Conservation (phyloP, 2,113 vertebrate genomes). For the Atractosteus spatula region DNA sequence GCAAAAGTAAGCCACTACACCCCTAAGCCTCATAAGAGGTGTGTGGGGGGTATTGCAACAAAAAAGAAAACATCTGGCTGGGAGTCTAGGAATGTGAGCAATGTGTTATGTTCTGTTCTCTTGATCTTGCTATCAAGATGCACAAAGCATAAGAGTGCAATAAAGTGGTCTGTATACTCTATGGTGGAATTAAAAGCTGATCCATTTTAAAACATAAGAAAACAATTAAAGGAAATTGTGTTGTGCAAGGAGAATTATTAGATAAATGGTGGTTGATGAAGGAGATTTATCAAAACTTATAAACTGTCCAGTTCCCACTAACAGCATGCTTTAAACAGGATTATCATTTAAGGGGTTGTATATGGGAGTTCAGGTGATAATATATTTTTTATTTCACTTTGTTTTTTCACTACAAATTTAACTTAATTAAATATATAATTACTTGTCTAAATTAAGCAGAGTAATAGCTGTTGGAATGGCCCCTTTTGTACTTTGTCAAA, state of each 20-base stretch:
- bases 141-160: constrained; percentile 12
- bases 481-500: no score
- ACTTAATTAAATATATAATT: no score
- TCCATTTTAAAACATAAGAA: constrained; percentile 6
- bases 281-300: neutral
- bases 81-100: constrained; percentile 13
- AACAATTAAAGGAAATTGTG: constrained; percentile 14
- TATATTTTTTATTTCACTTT: no score
- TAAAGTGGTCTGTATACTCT: neutral
- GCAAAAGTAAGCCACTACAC: neutral
- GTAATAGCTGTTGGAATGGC: no score
- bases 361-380: no score
- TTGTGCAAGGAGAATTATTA: neutral
- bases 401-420: no score
- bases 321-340: neutral
- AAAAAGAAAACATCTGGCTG: constrained; percentile 19
- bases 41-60: constrained; percentile 6
- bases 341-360: neutral
- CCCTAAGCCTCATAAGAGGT: constrained; percentile 2
- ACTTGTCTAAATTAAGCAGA: no score
- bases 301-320: neutral
- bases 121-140: constrained; percentile 22
- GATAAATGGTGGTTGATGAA: neutral
- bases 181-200: neutral
- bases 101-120: constrained; percentile 23